A percentile compares a stretch with the other conserved stretches of the same genome.
Evolutionary conservation across 2,113 vertebrate genomes (phyloP).

Genomic region (Octodon degus): DNA sequence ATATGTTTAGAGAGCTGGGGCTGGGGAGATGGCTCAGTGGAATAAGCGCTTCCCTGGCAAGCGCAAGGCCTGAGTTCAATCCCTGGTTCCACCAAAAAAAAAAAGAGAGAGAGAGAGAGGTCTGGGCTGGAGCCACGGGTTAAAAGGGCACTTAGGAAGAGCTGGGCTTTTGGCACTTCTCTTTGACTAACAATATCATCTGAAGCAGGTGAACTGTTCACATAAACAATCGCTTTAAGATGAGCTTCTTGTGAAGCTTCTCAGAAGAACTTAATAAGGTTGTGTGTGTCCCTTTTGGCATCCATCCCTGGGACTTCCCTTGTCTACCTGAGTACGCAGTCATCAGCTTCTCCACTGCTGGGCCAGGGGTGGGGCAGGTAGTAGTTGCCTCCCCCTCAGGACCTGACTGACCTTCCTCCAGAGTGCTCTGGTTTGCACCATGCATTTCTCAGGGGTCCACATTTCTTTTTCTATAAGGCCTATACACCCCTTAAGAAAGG

Average conservation of each 20-base stretch:
- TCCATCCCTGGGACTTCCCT: conserved; percentile 4
- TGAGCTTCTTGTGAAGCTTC: conserved; percentile 38
- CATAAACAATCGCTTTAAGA: not conserved
- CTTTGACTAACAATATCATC: not conserved
- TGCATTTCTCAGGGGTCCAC: conserved; percentile 76
- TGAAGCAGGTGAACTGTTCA: not conserved
- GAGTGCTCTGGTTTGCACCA: conserved; percentile 47
- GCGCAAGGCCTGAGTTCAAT: no score
- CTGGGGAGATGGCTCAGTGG: no score
- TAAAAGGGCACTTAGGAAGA: not conserved
- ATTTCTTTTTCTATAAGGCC: conserved; percentile 47
- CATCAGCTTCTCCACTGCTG: not conserved
- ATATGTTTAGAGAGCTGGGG: not conserved
- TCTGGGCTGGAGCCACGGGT: not conserved
- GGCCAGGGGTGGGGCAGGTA: not conserved
- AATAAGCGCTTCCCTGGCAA: no score
- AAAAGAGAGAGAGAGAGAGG: not conserved
- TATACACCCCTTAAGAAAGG: conserved; percentile 27
- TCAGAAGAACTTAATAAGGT: conserved; percentile 12
- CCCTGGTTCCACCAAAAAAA: no score
- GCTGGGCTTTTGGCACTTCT: not conserved
- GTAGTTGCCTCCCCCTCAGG: not conserved
- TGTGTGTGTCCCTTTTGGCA: not conserved
- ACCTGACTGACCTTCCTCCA: conserved; percentile 13
- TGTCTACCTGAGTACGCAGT: not conserved